A percentile compares a stretch with the other conserved stretches of the same genome.
Conservation (phyloP, 2,797 vertebrate species). For the Falco naumanni region DNA sequence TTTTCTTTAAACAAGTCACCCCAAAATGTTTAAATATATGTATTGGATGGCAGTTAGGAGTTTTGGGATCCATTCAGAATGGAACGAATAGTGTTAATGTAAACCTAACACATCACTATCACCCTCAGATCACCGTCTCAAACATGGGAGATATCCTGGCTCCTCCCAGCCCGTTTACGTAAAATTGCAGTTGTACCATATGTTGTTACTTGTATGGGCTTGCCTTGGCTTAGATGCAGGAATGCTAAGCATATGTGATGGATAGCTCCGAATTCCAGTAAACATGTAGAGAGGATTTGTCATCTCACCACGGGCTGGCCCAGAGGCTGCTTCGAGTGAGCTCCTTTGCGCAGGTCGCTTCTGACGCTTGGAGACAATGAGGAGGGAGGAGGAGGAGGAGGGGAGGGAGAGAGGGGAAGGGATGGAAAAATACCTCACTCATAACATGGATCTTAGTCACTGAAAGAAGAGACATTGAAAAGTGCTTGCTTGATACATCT, state of each 20-base stretch:
- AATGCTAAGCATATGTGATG: neutral
- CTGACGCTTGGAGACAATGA: neutral
- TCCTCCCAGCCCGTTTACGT: neutral
- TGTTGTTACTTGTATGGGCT: neutral
- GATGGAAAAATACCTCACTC: neutral
- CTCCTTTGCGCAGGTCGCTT: neutral
- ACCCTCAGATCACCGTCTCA: neutral
- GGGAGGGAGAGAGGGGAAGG: neutral
- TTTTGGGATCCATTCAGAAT: neutral
- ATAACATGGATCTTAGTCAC: neutral
- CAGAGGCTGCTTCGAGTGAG: neutral
- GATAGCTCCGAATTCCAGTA: neutral
- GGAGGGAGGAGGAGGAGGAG: neutral
- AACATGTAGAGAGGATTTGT: neutral
- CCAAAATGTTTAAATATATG: neutral
- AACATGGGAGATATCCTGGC: neutral
- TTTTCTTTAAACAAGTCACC: neutral
- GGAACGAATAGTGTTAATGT: rapidly evolving
- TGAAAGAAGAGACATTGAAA: neutral
- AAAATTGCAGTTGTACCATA: rapidly evolving
- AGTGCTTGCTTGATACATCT: neutral
- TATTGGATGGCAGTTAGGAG: neutral
- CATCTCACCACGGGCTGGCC: neutral
- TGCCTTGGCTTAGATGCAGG: conserved; percentile 12
- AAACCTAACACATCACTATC: neutral